phyloP scores from a whole-genome alignment of 2,888 invertebrate species.

The Chrysolina americana region DNA sequence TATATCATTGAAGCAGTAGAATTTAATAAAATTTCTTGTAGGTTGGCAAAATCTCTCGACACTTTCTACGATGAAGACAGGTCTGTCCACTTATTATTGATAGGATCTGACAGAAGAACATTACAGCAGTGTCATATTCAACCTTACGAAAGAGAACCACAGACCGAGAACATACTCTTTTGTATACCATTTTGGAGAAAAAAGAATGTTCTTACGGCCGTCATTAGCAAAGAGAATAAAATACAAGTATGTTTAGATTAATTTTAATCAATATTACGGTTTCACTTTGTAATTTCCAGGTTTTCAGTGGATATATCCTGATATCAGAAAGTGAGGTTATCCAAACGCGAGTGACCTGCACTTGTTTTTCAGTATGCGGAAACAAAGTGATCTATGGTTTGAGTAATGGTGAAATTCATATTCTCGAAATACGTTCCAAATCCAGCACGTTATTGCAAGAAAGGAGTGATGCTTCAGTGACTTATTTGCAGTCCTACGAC shows the following conservation, averaged over 20 bases:
- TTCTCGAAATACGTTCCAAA: constrained; percentile 58
- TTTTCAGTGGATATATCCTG: constrained; percentile 56
- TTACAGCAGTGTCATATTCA: constrained; percentile 63
- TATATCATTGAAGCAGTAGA: neutral
- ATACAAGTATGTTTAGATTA: constrained; percentile 53
- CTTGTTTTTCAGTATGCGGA: constrained; percentile 62
- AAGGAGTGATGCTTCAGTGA: constrained; percentile 43
- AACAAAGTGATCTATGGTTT: constrained; percentile 62
- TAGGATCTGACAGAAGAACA: constrained; percentile 62
- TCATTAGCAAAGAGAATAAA: constrained; percentile 56
- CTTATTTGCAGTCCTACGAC: constrained; percentile 54
- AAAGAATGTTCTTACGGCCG: constrained; percentile 50
- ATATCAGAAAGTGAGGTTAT: constrained; percentile 58
- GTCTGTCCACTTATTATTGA: constrained; percentile 61
- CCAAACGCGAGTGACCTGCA: constrained; percentile 54
- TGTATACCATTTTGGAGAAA: constrained; percentile 60
- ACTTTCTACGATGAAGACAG: constrained; percentile 60
- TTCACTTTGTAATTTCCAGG: constrained; percentile 26
- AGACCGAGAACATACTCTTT: constrained; percentile 50
- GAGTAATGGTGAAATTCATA: constrained; percentile 59
- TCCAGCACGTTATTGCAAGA: constrained; percentile 19
- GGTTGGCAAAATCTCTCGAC: constrained; percentile 61
- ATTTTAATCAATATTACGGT: no score
- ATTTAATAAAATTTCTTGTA: constrained; percentile 45
- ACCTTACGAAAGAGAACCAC: constrained; percentile 52